Evolutionary conservation across 2,888 invertebrate species (phyloP).

Genomic region (Tetranychus piercei): DNA sequence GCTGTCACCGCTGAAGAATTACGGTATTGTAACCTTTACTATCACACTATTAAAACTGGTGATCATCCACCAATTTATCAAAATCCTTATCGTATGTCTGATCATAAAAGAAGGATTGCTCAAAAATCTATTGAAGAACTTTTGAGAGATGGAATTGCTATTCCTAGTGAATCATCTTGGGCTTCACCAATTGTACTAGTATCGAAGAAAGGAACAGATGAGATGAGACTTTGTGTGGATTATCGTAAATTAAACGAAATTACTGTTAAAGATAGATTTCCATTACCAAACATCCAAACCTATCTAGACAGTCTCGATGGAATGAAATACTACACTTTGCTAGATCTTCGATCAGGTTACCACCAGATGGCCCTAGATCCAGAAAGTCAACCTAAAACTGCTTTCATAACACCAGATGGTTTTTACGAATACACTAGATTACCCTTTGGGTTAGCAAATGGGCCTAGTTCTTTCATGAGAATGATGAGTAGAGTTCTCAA

Average conservation of each 20-base stretch:
- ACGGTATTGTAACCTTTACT: too few relatives aligned
- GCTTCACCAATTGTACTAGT: conserved; percentile 1
- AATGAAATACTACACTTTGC: conserved; percentile 21
- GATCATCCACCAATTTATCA: not conserved
- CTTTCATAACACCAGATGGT: conserved; percentile 25
- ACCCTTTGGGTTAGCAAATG: conserved; percentile 27
- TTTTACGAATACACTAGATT: conserved; percentile 24
- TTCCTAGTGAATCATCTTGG: not conserved
- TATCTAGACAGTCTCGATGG: conserved; percentile 24
- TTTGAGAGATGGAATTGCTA: not conserved
- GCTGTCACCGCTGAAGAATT: too few relatives aligned
- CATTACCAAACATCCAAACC: conserved; percentile 26
- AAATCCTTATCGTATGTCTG: not conserved
- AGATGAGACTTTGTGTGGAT: conserved; percentile 6
- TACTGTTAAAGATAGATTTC: conserved; percentile 24
- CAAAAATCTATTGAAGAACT: not conserved
- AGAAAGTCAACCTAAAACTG: conserved; percentile 26
- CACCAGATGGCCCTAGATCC: conserved; percentile 26
- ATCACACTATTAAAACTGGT: not conserved
- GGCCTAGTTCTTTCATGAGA: too few relatives aligned
- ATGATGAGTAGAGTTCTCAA: conserved; percentile 24
- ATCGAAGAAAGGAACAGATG: not conserved
- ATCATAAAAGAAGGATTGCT: not conserved
- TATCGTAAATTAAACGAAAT: conserved; percentile 8
- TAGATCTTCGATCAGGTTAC: conserved; percentile 27